Evolutionary conservation across 2,797 vertebrate species (phyloP).

Genomic region (Gouania willdenowi): DNA sequence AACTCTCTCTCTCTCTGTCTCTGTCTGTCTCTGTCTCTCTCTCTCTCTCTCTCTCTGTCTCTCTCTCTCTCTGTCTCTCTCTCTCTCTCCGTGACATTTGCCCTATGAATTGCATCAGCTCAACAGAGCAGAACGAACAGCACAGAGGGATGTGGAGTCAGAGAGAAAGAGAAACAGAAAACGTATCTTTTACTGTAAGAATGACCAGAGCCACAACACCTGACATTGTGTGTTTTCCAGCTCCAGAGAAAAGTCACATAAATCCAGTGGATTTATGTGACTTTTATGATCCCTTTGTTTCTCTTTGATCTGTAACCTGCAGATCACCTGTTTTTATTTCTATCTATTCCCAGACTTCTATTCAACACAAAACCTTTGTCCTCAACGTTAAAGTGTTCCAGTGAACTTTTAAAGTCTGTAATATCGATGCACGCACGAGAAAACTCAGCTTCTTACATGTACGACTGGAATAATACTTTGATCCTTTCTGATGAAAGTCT

Average conservation of each 20-base stretch:
- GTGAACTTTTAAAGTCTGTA: constrained; percentile 35
- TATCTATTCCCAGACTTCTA: constrained; percentile 43
- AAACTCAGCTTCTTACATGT: constrained; percentile 6
- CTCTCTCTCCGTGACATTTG: constrained; percentile 59
- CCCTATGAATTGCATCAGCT: constrained; percentile 56
- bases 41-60: too few relatives aligned
- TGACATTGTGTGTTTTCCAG: constrained; percentile 31
- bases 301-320: too few relatives aligned
- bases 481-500: too few relatives aligned
- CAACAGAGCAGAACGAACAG: constrained; percentile 42
- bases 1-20: too few relatives aligned
- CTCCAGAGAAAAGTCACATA: too few relatives aligned
- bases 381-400: constrained; percentile 37
- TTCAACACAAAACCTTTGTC: constrained; percentile 39
- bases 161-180: constrained; percentile 6
- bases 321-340: too few relatives aligned
- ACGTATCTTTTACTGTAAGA: too few relatives aligned
- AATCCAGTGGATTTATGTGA: too few relatives aligned
- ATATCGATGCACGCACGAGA: constrained; percentile 18
- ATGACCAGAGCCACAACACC: constrained; percentile 35
- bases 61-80: too few relatives aligned
- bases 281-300: too few relatives aligned
- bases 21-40: too few relatives aligned
- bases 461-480: too few relatives aligned
- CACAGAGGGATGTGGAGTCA: constrained; percentile 34